These are phyloP conservation scores for Actinia tenebrosa DNA, from an alignment of 64 coral and sea anemone species.

Conservation along the genomic window DNA sequence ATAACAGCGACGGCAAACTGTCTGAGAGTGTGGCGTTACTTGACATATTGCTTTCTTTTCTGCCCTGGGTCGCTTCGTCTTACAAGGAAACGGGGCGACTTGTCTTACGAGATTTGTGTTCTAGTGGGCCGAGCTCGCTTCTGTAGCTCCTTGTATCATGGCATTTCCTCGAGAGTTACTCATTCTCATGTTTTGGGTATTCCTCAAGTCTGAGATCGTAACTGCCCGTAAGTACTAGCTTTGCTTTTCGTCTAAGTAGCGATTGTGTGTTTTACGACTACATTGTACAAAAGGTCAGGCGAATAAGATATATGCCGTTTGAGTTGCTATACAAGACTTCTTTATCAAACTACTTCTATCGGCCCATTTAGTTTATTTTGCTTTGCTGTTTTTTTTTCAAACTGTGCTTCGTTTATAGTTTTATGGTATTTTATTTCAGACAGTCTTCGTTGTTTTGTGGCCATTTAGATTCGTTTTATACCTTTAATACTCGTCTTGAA, in stretches of 20 bases:
- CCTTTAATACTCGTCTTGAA: not conserved
- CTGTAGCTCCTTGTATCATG: not conserved
- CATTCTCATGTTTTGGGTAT: conserved; percentile 2
- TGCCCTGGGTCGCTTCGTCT: not conserved
- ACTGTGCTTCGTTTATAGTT: not conserved
- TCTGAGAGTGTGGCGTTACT: conserved; percentile 24
- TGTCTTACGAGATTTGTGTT: not conserved
- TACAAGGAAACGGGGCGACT: not conserved
- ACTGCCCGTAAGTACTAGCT: conserved; percentile 7
- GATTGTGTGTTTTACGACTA: not conserved
- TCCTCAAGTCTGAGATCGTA: conserved; percentile 11
- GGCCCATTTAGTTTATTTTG: not conserved
- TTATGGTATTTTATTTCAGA: not conserved
- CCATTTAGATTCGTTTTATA: not conserved
- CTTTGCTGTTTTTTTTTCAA: not conserved
- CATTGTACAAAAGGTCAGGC: conserved; percentile 5
- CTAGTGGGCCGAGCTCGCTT: not conserved
- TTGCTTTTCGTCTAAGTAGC: not conserved
- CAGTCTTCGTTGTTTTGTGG: not conserved
- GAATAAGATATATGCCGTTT: not conserved
- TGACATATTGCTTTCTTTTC: not conserved
- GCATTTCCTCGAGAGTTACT: not conserved
- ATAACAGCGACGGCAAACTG: not conserved
- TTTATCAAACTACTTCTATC: not conserved
- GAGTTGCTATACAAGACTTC: not conserved